These are phyloP conservation scores for Noctilio leporinus DNA, from an alignment of 2,113 vertebrate species.

Conservation along the genomic window DNA sequence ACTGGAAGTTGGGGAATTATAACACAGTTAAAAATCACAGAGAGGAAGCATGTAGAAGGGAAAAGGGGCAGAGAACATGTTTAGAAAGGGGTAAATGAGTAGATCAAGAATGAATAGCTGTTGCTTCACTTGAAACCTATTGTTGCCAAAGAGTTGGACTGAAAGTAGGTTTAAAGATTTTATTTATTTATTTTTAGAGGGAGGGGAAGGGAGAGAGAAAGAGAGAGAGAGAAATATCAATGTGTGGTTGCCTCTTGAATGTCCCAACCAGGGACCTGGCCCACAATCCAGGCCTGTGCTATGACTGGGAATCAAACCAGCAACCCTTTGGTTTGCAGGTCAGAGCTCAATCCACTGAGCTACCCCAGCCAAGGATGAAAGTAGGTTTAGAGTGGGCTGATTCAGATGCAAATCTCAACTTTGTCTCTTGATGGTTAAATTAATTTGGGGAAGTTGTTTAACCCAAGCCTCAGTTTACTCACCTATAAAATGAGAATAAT, in stretches of 20 bases:
- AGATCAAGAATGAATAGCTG: background rate
- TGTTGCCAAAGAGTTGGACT: background rate
- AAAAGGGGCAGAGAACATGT: background rate
- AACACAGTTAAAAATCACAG: background rate
- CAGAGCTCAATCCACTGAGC: too few relatives aligned
- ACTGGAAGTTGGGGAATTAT: background rate
- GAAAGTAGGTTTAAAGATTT: background rate
- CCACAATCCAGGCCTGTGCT: too few relatives aligned
- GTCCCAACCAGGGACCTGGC: too few relatives aligned
- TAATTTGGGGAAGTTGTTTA: background rate
- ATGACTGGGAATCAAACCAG: too few relatives aligned
- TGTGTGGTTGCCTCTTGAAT: too few relatives aligned
- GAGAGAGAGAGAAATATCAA: too few relatives aligned
- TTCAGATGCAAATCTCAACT: background rate
- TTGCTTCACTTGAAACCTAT: background rate
- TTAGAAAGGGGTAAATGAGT: background rate
- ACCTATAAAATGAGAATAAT: background rate
- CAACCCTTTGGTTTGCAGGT: too few relatives aligned
- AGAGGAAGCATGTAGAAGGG: background rate
- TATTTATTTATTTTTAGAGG: too few relatives aligned
- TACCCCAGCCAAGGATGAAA: too few relatives aligned
- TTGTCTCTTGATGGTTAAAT: background rate
- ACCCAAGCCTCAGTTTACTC: background rate
- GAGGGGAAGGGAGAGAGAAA: too few relatives aligned
- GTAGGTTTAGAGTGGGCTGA: background rate